These are phyloP conservation scores for Calameuta pallipes DNA, from an alignment of 2,888 invertebrate genomes.

Conservation along the genomic window DNA sequence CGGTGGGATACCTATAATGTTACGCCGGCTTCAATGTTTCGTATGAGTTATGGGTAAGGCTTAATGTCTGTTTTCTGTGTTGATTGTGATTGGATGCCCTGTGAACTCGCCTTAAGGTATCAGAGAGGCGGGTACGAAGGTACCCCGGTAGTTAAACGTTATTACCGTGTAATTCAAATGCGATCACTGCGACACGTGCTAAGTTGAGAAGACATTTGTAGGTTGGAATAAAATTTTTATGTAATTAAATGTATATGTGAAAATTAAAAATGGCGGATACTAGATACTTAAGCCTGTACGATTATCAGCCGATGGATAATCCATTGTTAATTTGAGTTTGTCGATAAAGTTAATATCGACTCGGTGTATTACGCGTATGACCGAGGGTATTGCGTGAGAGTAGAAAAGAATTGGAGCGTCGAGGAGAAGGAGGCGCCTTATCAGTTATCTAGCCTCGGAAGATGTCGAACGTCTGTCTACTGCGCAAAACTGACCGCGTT, in stretches of 20 bases:
- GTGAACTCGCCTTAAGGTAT: not conserved
- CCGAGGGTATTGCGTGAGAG: not conserved
- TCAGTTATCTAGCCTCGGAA: not conserved
- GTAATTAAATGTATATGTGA: not conserved
- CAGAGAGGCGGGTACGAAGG: too few species aligned
- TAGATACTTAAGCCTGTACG: not conserved
- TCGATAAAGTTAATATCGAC: not conserved
- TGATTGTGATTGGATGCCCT: not conserved
- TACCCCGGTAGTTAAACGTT: not conserved
- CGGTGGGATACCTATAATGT: not conserved
- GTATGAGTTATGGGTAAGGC: not conserved
- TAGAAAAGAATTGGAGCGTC: not conserved
- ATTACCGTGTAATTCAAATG: not conserved
- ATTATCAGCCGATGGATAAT: not conserved
- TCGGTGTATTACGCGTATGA: not conserved
- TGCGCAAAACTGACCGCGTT: not conserved
- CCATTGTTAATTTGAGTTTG: not conserved
- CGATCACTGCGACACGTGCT: not conserved
- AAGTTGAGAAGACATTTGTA: not conserved
- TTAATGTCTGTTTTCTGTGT: not conserved
- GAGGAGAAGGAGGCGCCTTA: not conserved
- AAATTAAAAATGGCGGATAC: not conserved
- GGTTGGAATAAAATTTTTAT: not conserved
- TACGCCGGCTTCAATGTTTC: not conserved
- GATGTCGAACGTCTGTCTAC: not conserved